Percentiles rank a stretch among this genome's conserved stretches.
Evolutionary conservation across 2,888 invertebrate genomes (phyloP).

Genomic region (Sericinus montela): DNA sequence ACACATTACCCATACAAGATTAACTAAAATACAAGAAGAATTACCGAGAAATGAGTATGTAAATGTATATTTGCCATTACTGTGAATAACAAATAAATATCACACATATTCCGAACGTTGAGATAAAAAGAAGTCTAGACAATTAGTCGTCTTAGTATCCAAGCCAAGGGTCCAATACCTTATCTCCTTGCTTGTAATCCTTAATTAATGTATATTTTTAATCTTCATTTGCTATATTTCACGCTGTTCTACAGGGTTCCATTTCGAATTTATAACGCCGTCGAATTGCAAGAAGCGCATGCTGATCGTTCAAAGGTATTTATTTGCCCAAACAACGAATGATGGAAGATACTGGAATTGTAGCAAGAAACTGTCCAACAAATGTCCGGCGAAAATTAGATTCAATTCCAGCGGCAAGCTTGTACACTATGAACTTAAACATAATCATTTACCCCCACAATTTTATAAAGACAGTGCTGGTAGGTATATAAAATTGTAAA

Average conservation of each 20-base stretch:
- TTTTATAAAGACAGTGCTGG: constrained; percentile 11
- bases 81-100: too few species aligned
- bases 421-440: constrained; percentile 33
- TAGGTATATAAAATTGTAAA: not conserved
- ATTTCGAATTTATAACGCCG: constrained; percentile 31
- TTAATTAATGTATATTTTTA: too few species aligned
- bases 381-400: constrained; percentile 44
- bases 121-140: too few species aligned
- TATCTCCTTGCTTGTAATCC: too few species aligned
- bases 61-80: too few species aligned
- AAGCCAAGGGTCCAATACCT: too few species aligned
- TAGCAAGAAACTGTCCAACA: constrained; percentile 37
- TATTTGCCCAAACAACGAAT: constrained; percentile 44
- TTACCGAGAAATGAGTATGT: too few species aligned
- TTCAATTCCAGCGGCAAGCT: constrained; percentile 39
- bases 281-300: constrained; percentile 32
- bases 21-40: too few species aligned
- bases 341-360: constrained; percentile 53
- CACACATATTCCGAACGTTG: too few species aligned
- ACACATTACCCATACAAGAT: too few species aligned
- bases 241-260: constrained; percentile 24
- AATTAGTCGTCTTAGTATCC: too few species aligned
- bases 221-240: not conserved
- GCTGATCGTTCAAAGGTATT: constrained; percentile 33
- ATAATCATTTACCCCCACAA: constrained; percentile 41